Conservation (phyloP, 2,888 invertebrate species). For the Xylota sylvarum region DNA sequence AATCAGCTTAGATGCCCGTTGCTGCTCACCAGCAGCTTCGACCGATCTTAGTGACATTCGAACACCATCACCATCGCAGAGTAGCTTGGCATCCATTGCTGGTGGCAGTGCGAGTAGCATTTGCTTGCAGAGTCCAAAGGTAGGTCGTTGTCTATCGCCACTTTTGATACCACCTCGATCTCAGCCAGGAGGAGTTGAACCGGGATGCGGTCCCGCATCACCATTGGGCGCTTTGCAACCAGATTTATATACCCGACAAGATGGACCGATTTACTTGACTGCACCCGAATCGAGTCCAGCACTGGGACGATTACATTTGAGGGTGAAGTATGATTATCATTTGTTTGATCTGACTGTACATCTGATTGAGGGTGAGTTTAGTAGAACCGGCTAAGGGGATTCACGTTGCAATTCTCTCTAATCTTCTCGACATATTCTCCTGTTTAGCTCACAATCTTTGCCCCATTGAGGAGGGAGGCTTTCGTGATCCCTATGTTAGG, state of each 20-base stretch:
- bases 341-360: conserved; percentile 96
- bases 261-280: conserved; percentile 91
- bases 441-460: conserved; percentile 92
- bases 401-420: not conserved
- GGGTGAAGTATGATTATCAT: conserved; percentile 95
- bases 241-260: conserved; percentile 92
- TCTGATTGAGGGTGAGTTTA: conserved; percentile 92
- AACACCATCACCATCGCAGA: conserved; percentile 89
- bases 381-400: no score
- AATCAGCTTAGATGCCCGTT: conserved; percentile 91
- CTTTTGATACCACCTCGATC: conserved; percentile 91
- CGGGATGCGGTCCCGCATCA: conserved; percentile 85
- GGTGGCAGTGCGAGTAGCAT: conserved; percentile 81
- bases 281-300: conserved; percentile 88
- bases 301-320: conserved; percentile 92
- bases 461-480: conserved; percentile 93
- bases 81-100: conserved; percentile 89
- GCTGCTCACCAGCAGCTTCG: conserved; percentile 86
- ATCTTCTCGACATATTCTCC: not conserved
- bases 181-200: conserved; percentile 84
- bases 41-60: conserved; percentile 84
- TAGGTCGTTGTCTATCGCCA: conserved; percentile 90
- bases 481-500: conserved; percentile 95
- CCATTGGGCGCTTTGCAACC: conserved; percentile 94
- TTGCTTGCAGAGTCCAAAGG: conserved; percentile 81